These are phyloP conservation scores for Leptoteleia sp. DNA, from an alignment of 1,140 invertebrate genomes.

Conservation along the genomic window DNA sequence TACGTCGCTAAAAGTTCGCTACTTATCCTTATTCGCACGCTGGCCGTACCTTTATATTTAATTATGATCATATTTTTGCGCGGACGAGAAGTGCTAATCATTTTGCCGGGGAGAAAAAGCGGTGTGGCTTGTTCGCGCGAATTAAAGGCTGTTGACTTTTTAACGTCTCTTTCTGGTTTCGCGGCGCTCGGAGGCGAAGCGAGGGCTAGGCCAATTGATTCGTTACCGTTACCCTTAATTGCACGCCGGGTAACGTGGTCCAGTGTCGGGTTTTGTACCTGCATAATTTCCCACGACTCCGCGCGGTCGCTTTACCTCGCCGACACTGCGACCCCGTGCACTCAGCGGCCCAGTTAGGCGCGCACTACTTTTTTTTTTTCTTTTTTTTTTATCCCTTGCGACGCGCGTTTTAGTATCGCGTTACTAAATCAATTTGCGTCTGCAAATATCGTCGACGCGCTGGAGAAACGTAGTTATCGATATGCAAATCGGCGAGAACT, in stretches of 20 bases:
- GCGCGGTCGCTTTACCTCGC: slow-evolving; percentile 10
- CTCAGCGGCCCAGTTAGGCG: slow-evolving; percentile 28
- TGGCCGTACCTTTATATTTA: too few species aligned
- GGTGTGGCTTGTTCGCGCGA: slow-evolving; percentile 22
- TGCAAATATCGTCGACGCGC: slow-evolving; percentile 30
- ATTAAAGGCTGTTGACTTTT: slow-evolving; percentile 53
- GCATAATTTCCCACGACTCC: slow-evolving; percentile 46
- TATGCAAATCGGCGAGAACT: slow-evolving; percentile 25
- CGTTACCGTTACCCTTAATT: slow-evolving; percentile 73
- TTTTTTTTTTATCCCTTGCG: too few species aligned
- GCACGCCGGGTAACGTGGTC: slow-evolving; percentile 48
- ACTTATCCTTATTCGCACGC: too few species aligned
- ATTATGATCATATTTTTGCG: too few species aligned
- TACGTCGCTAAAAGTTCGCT: too few species aligned
- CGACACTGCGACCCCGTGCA: slow-evolving; percentile 13
- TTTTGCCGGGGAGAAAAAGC: slow-evolving; percentile 30
- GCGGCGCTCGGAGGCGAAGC: not conserved
- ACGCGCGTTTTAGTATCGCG: slow-evolving; percentile 58
- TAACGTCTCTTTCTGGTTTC: slow-evolving; percentile 46
- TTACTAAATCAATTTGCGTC: slow-evolving; percentile 71
- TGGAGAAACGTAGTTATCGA: slow-evolving; percentile 43
- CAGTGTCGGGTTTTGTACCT: slow-evolving; percentile 39
- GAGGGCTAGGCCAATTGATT: slow-evolving; percentile 50
- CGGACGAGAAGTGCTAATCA: slow-evolving; percentile 14
- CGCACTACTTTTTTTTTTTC: slow-evolving; percentile 25